Base-by-base conservation (phyloP, 2,797 vertebrate genomes). In the Gastrophryne carolinensis region DNA sequence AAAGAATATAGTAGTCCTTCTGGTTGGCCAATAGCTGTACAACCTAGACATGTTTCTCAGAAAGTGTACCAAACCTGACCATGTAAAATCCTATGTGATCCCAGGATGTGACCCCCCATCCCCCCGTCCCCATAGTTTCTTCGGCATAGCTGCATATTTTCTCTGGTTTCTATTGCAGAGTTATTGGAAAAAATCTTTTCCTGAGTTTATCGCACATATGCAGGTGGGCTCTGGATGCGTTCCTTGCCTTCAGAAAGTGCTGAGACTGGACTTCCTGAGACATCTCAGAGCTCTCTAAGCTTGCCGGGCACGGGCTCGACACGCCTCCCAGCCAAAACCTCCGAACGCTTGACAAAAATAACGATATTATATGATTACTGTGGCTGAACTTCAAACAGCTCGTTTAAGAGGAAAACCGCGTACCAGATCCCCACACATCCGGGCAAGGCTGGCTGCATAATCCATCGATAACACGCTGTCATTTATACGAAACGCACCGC, bases 381-480 rank as follows among this genome's bases (percentile, higher is more conserved):
- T 19, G 24, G 44, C 70, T 52, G 57, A 72, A 72, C 70, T 50
- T 74, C 35, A 64, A 64, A 54, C 37, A 41, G 60, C 56, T 56
- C 32, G 35, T 76, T 54, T 76, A 54, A 54, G 54, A 37, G 47
- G 61, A 62, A 41, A 54, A 21, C 57, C 35, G 30, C 21, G 57
- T 54, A 52, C 37, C 35, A 0, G 8, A 63, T 79, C 84, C 81
- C 82, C 0, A 0, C 80, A 24, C 1, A 34, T 76, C 81, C 68
- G 47, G 76, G 80, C 62, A 61, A 73, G 83, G 62, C 74, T 72
- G 78, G 80, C 79, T 80, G 81, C 82, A 82, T 81, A 84, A 88
- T 87, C 85, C 83, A 84, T 76, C 84, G 86, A 86, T 83, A 82
- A 83, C 83, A 78, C 79, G 67, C 80, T 82, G 74, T 74, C 83